Percentiles rank a stretch among this genome's conserved stretches.
Evolutionary conservation across 2,888 invertebrate genomes (phyloP).

Genomic region (Opisthograptis luteolata): DNA sequence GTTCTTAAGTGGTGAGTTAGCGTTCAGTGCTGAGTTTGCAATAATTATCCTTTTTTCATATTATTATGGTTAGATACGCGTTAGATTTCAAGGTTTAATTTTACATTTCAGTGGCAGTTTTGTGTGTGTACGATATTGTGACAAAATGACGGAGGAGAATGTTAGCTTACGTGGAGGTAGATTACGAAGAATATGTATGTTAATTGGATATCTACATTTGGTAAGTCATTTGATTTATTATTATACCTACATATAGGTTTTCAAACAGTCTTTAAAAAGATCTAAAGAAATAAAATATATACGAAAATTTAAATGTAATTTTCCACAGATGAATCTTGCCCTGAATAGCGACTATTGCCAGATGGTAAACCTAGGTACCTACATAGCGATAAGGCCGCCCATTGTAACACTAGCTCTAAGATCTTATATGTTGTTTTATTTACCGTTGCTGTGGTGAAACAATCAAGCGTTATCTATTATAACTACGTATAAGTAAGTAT

Average conservation of each 20-base stretch:
- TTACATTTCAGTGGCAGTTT: slow-evolving; percentile 22
- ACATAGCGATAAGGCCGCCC: too few relatives aligned
- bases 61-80: slow-evolving; percentile 16
- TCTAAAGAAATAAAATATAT: too few relatives aligned
- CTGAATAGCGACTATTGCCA: too few relatives aligned
- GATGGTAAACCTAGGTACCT: too few relatives aligned
- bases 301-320: too few relatives aligned
- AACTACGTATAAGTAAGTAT: too few relatives aligned
- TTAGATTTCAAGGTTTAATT: slow-evolving; percentile 22
- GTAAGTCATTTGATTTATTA: slow-evolving; percentile 43
- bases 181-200: slow-evolving; percentile 53
- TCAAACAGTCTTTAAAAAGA: too few relatives aligned
- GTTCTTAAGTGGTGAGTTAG: slow-evolving; percentile 2
- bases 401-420: too few relatives aligned
- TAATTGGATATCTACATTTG: slow-evolving; percentile 64
- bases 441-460: too few relatives aligned
- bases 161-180: slow-evolving; percentile 46
- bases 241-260: background rate
- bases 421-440: too few relatives aligned
- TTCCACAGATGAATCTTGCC: too few relatives aligned
- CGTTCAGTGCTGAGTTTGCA: background rate
- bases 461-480: too few relatives aligned
- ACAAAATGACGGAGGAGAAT: slow-evolving; percentile 43
- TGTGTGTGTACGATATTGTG: slow-evolving; percentile 32
- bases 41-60: slow-evolving; percentile 19